A percentile compares a stretch with the other conserved stretches of the same genome.
These are phyloP conservation scores for Amphimallon solstitiale DNA, from an alignment of 2,888 invertebrate species.

Conservation along the genomic window DNA sequence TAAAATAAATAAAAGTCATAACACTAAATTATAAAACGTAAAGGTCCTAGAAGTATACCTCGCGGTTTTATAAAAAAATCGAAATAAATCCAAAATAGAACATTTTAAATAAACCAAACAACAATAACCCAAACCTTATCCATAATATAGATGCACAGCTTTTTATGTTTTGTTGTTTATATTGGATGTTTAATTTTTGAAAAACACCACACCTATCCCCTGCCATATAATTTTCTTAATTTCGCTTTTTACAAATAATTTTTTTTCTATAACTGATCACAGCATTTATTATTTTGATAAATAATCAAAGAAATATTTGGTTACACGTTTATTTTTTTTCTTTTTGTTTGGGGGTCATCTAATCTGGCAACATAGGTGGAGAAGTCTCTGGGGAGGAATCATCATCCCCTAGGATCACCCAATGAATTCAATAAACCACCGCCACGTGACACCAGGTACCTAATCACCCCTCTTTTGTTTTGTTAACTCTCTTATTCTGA, in stretches of 20 bases:
- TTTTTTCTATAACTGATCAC: conserved; percentile 7
- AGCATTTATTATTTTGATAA: conserved; percentile 16
- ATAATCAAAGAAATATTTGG: too few species aligned
- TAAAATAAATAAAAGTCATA: not conserved
- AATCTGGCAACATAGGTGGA: conserved; percentile 57
- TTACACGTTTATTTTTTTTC: conserved; percentile 9
- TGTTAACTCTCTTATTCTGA: not conserved
- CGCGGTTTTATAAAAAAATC: too few species aligned
- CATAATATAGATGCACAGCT: too few species aligned
- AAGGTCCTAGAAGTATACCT: too few species aligned
- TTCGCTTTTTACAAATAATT: too few species aligned
- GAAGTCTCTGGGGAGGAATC: conserved; percentile 52
- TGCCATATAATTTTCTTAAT: not conserved
- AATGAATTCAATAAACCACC: conserved; percentile 57
- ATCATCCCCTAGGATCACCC: conserved; percentile 54
- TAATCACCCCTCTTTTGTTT: conserved; percentile 31
- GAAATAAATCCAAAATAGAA: too few species aligned
- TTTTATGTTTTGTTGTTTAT: too few species aligned
- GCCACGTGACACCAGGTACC: conserved; percentile 55
- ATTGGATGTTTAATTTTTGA: too few species aligned
- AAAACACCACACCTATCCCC: too few species aligned
- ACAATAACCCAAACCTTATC: too few species aligned
- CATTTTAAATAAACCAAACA: too few species aligned
- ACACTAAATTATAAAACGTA: not conserved
- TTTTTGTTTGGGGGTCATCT: conserved; percentile 38